A percentile compares a stretch with the other conserved stretches of the same genome.
phyloP scores from a whole-genome alignment of 1,140 invertebrate genomes.

The Helicoverpa armigera region DNA sequence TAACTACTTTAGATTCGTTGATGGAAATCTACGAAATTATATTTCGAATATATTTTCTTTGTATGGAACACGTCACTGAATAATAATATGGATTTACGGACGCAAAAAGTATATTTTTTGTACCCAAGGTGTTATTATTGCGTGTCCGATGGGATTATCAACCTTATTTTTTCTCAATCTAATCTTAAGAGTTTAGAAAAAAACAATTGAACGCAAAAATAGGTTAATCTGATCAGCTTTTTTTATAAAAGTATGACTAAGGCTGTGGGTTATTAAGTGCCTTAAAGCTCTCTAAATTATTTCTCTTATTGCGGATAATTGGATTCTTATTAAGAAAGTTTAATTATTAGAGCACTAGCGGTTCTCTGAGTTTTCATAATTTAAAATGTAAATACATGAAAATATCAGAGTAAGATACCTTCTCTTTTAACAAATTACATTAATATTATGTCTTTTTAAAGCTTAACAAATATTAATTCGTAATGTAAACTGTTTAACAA shows the following conservation, averaged over 20 bases:
- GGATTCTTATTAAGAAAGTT: neutral
- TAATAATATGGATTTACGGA: neutral
- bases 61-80: neutral
- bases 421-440: neutral
- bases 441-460: neutral
- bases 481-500: neutral
- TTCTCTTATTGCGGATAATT: neutral
- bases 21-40: conserved; percentile 26
- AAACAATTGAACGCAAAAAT: too few species aligned
- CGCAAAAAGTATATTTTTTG: neutral
- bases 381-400: too few species aligned
- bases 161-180: neutral
- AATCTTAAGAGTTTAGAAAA: neutral
- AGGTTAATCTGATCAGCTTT: too few species aligned
- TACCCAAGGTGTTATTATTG: neutral
- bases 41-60: neutral
- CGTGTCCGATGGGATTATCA: conserved; percentile 3
- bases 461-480: neutral
- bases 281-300: neutral
- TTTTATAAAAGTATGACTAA: neutral
- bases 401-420: too few species aligned
- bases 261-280: neutral
- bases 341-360: neutral
- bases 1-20: neutral
- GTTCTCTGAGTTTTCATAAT: neutral